These are phyloP conservation scores for Drosophila subsilvestris DNA, from an alignment of 2,888 invertebrate genomes.

Conservation along the genomic window DNA sequence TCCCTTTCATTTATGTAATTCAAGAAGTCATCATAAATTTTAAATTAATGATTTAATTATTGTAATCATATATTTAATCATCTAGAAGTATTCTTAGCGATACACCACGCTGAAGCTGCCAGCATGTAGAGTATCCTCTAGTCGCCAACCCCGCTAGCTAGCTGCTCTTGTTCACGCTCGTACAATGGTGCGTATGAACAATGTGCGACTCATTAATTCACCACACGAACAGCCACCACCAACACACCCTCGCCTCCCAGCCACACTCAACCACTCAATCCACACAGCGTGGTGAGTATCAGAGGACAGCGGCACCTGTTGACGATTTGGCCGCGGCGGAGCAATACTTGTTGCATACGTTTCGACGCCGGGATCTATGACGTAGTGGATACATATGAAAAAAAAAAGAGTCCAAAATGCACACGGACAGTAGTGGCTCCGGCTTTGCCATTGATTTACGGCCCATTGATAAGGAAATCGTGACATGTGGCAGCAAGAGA, in stretches of 20 bases:
- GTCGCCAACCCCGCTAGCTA: slow-evolving; percentile 8
- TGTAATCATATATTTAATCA: too few species aligned
- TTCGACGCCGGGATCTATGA: slow-evolving; percentile 40
- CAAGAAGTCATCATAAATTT: too few species aligned
- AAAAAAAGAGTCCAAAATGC: slow-evolving; percentile 20
- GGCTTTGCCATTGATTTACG: slow-evolving; percentile 32
- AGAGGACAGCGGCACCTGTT: slow-evolving; percentile 64
- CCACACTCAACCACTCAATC: slow-evolving; percentile 8
- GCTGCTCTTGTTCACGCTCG: slow-evolving; percentile 31
- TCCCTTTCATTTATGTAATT: too few species aligned
- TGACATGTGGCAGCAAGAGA: slow-evolving; percentile 26
- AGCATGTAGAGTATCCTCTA: background rate
- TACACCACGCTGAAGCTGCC: too few species aligned
- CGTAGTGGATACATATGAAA: slow-evolving; percentile 24
- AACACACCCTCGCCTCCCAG: background rate
- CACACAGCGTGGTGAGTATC: slow-evolving; percentile 53
- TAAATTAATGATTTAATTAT: too few species aligned
- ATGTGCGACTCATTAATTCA: slow-evolving; percentile 62
- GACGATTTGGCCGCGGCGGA: slow-evolving; percentile 45
- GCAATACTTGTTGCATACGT: background rate
- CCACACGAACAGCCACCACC: slow-evolving; percentile 53
- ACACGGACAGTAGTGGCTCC: slow-evolving; percentile 21
- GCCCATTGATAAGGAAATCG: slow-evolving; percentile 30
- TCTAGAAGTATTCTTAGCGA: too few species aligned
- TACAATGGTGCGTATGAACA: slow-evolving; percentile 65